Evolutionary conservation across 2,888 invertebrate species (phyloP), one percentile per base, ranked within the genome.

Genomic region (Anthoptus insignis): DNA sequence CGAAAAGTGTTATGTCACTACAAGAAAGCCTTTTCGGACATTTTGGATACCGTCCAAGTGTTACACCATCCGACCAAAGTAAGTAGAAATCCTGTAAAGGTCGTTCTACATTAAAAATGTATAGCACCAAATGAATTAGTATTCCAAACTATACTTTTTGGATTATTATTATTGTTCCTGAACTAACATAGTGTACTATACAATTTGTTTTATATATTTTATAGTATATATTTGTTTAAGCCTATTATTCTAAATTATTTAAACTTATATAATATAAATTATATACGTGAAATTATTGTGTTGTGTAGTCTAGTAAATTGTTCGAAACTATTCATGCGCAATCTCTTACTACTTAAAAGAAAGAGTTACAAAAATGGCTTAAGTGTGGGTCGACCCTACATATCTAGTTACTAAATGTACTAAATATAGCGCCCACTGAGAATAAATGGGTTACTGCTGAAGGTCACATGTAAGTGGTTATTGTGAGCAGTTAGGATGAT

Each of bases 11-110:
- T 82, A 83, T 82, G 84, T 86, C 82, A 84, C 82, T 70, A 80
- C 76, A 77, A 85, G 80, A 82, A 82, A 80, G 67, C 75, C 78
- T 76, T 84, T 83, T 78, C 77, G 79, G 83, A 84, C 83, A 84
- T 82, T 87, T 88, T 89, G 89, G 89, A 88, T 74, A 75, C 74
- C 73, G 75, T 88, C 89, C 89, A 89, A 89, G 81, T 84, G 74
- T 75, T 74, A 73, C 76, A 72, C 71, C 70, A 70, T 21, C 34
- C 66, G 60, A 64, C 83, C 81, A 83, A 42, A 21, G 32, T 71
- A 71, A 63, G 49, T 65, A 76, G 83, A 79, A 56, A 84, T 69
- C 6, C 47, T 24, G 8, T 61, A 34, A 56, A 16, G 22, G 37
- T 16, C 9, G 11, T 4, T 59, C 19, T 14, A 29, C 27, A 39